A percentile compares a stretch with the other conserved stretches of the same genome.
Conservation (phyloP, 2,888 invertebrate genomes). For the Hyppa rectilinea region DNA sequence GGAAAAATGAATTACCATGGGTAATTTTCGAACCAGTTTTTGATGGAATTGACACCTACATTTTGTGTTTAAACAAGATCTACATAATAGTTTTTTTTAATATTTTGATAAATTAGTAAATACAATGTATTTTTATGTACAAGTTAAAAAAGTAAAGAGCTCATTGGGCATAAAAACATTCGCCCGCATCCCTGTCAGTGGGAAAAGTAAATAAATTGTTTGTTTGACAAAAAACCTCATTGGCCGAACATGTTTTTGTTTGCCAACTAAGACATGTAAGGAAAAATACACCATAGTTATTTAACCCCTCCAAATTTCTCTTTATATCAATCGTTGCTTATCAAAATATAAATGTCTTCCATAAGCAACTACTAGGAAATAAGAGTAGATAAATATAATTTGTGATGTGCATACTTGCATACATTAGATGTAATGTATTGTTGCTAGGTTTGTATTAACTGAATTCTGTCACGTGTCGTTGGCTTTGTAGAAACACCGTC, state of each 20-base stretch:
- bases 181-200: too few species aligned
- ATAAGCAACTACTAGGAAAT: slow-evolving; percentile 49
- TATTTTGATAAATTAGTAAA: too few species aligned
- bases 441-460: slow-evolving; percentile 61
- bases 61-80: not conserved
- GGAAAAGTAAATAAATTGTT: too few species aligned
- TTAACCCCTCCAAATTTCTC: not conserved
- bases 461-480: slow-evolving; percentile 65
- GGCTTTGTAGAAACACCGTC: slow-evolving; percentile 83
- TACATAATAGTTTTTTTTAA: too few species aligned
- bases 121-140: too few species aligned
- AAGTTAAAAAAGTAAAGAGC: too few species aligned
- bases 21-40: not conserved
- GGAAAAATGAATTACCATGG: not conserved
- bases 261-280: not conserved
- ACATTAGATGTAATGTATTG: slow-evolving; percentile 69
- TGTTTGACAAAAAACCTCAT: not conserved
- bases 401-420: slow-evolving; percentile 69
- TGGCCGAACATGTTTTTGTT: slow-evolving; percentile 8
- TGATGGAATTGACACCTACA: not conserved
- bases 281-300: slow-evolving; percentile 3
- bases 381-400: slow-evolving; percentile 64
- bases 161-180: too few species aligned
- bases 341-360: slow-evolving; percentile 67
- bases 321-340: slow-evolving; percentile 26